Base-by-base conservation (phyloP, 1,140 invertebrate species). In the Camponotus floridanus region DNA sequence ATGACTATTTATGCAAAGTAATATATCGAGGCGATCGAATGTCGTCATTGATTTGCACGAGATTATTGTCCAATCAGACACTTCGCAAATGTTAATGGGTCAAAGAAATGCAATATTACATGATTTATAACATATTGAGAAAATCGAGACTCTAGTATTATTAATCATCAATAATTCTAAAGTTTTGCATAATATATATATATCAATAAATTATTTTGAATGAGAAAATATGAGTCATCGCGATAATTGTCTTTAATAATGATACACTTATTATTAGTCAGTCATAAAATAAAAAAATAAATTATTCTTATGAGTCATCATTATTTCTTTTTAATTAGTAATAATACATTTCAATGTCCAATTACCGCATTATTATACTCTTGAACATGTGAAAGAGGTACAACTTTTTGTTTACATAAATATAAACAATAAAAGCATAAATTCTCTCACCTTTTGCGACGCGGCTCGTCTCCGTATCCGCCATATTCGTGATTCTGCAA, bases 401-500 rank as follows among this genome's bases (percentile, higher is more conserved):
- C 8, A 3, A 76, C 9, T 57, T 51, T 48, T 7, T 2, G 13
- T 31, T 80, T 1, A 18, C 42, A 1, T 11, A 13, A 7, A 33
- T 7, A 67, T 45, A 62, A 59, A 68, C 31, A 84, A 80, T 39
- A 33, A 33, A 55, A 70, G 39, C 33, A 21, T 11, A 55, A 7
- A 73, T 51, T 51, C 4, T 4, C 91, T 87, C 92, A 95, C 95
- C 95, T 95, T 88, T 95, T 95, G 80, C 95, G 93, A 74, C 95
- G 91, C n/a, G 95, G 95, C 51, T 95, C 95, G 51, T 95, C 95
- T 8, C 95, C 94, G 78, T 95, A 95, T 39, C 94, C 94, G 81
- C 94, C 92, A 88, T 95, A 95, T 83, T 95, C 94, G 89, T 95
- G 94, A 92, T 95, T 95, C 95, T 95, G 95, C 42, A 95, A 95